Base-by-base conservation (phyloP, 2,113 vertebrate genomes). In the Argyrosomus japonicus region DNA sequence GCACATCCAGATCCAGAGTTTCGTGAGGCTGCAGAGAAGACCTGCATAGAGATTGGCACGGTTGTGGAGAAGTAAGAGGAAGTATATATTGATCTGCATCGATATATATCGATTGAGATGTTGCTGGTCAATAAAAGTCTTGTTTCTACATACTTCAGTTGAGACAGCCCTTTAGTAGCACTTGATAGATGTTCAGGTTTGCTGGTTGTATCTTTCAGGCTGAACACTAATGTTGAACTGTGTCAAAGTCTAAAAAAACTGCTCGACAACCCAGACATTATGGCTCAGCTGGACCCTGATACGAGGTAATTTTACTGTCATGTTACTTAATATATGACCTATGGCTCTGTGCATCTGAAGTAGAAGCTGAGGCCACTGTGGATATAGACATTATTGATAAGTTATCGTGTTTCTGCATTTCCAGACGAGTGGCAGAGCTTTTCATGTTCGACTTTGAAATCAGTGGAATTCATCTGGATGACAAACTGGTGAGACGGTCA, bases 401-500 rank as follows among this genome's bases (percentile, higher is more conserved):
- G 36, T 40, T 40, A 8, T 36, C 36, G 53, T 51, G 5, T 75
- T 32, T 74, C 67, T 81, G 6, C 32, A 13, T 88, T 63, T 71
- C 13, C 57, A 99, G 98, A 93, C 94, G 96, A 93, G 98, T 99
- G 61, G 98, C 97, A 17, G 98, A 99, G 90, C 94, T 99, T 81
- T 99, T 99, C 91, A 95, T 99, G 97, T 98, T 99, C 85, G 98
- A 99, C 95, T 99, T 99, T 95, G 98, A 99, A 91, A 99, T 99
- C 91, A 99, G 98, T 92, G 98, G 98, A 87, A 99, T 99, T 93
- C 98, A 99, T 92, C 94, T 99, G 88, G 96, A 97, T 94, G 94
- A 97, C 88, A 96, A 97, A 92, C 96, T 97, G 96, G 98, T 99
- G 95, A 93, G 87, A 74, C 6, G 1, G 2, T 75, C 9, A 5